Base-by-base conservation (phyloP, 2,888 invertebrate genomes). In the Rhagophthalmus giganteus region DNA sequence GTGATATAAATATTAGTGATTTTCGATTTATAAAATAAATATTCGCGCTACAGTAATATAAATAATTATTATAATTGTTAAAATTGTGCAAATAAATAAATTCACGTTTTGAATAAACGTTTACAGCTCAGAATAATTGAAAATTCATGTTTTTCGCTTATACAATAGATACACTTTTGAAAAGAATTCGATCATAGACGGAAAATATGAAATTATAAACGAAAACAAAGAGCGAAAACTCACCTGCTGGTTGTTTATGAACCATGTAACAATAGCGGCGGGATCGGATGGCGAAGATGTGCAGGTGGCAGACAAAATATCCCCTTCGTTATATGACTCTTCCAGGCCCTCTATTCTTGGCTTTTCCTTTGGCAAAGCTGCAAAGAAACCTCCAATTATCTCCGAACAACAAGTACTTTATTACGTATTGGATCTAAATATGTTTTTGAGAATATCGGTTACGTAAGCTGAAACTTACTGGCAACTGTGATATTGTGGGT, bases 401-500 rank as follows among this genome's bases (percentile, higher is more conserved):
- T 24, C 9, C 10, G 34, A 42, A 14, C 26, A 42, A 10, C 16
- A 27, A 42, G 32, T 24, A 27, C 11, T 34, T 44, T 31, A 33
- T 42, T 42, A 34, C 15, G 32, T 34, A 27, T 9, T 33, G 7
- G 24, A 30, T 35, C 34, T 44, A 37, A 30, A 45, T 24, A 46
- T 25, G 13, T 34, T 38, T 38, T 7, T 13, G 8, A 33, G 8
- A 16, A 16, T 35, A 2, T 35, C 3, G 9, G 6, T 32, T 33
- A 33, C 30, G 30, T 14, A 9, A n/a, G n/a, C 28, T 39, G 10
- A 20, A 33, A 52, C 73, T 64, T 62, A 79, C 79, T 78, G 63
- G 77, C 75, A 44, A 79, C 76, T n/a, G 77, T 78, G 76, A 79
- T 76, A 60, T 79, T 78, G 49, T 72, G 73, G 53, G 74, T 75